Evolutionary conservation across 1,140 invertebrate species (phyloP), one percentile per base, ranked within the genome.

Genomic region (Drosophila tsacasi): DNA sequence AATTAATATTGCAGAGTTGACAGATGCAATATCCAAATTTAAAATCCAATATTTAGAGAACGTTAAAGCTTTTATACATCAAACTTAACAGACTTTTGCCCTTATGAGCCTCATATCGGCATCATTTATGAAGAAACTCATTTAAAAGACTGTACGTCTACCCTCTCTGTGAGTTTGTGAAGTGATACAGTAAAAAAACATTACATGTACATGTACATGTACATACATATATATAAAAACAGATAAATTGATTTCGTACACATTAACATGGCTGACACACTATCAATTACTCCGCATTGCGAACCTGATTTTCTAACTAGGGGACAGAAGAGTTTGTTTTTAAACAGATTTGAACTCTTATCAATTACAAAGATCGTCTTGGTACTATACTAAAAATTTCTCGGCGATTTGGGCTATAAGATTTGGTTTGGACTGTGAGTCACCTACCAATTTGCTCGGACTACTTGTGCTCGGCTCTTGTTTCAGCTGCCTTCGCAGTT

Each of bases 391-490:
- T 47, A 4, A 2, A 23, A 23, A 8, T 23, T 15, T 23, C 15
- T 21, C 1, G n/a, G 12, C 30, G 21, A 23, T 23, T 23, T 23
- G 10, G 15, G 23, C 21, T 57, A 23, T 37, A 25, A n/a, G 23
- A 7, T 32, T 50, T 68, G 66, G 46, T 37, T 69, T 12, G 30
- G 57, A 37, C 47, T 54, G 47, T 35, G 25, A 63, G 79, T 81
- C 83, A 85, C 83, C 83, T 85, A 85, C 83, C 83, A 85, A 85
- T 85, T 85, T 85, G 46, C 67, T 79, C 75, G 76, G 83, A 85
- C 83, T 85, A 87, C 79, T 83, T 82, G 79, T 72, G 71, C 76
- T 76, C 76, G 76, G 71, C 81, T 76, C 79, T 67, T 76, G 82
- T 65, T 76, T 79, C 57, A 66, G 63, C 50, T 82, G 79, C 71